A percentile compares a stretch with the other conserved stretches of the same genome.
These are phyloP conservation scores for Cactoblastis cactorum DNA, from an alignment of 2,888 invertebrate species.

Conservation along the genomic window DNA sequence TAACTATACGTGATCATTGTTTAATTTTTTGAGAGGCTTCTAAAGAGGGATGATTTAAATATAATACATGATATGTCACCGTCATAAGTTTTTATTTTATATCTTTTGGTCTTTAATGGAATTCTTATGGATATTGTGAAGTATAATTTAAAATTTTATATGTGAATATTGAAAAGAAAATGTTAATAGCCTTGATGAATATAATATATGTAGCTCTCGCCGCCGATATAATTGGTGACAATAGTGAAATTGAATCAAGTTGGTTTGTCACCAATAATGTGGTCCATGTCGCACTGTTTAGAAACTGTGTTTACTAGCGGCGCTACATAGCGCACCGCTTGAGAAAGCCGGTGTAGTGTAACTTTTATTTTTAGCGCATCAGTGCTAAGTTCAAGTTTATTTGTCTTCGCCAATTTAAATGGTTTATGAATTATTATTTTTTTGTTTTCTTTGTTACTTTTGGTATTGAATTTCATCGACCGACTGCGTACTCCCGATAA, in stretches of 20 bases:
- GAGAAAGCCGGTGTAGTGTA: slow-evolving; percentile 17
- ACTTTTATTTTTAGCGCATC: slow-evolving; percentile 53
- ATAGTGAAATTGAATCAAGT: slow-evolving; percentile 6
- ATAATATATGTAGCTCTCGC: neutral
- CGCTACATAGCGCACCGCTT: neutral
- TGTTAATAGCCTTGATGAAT: neutral
- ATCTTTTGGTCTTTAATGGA: neutral
- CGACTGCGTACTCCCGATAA: too few relatives aligned
- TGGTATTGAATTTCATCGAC: neutral
- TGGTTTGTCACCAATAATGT: neutral
- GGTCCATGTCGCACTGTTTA: slow-evolving; percentile 1
- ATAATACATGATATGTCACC: neutral
- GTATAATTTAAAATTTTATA: too few relatives aligned
- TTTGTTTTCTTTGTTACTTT: neutral
- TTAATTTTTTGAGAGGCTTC: neutral
- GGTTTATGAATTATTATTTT: slow-evolving; percentile 16
- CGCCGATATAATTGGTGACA: neutral
- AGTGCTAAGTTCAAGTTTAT: slow-evolving; percentile 59
- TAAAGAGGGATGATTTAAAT: neutral
- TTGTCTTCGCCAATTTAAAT: slow-evolving; percentile 34
- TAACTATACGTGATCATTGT: neutral
- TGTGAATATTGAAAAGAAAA: neutral
- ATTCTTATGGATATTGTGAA: too few relatives aligned
- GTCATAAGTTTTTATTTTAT: neutral
- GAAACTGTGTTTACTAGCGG: slow-evolving; percentile 10